These are phyloP conservation scores for Stramonita haemastoma DNA, from an alignment of 2,888 invertebrate genomes.

Conservation along the genomic window DNA sequence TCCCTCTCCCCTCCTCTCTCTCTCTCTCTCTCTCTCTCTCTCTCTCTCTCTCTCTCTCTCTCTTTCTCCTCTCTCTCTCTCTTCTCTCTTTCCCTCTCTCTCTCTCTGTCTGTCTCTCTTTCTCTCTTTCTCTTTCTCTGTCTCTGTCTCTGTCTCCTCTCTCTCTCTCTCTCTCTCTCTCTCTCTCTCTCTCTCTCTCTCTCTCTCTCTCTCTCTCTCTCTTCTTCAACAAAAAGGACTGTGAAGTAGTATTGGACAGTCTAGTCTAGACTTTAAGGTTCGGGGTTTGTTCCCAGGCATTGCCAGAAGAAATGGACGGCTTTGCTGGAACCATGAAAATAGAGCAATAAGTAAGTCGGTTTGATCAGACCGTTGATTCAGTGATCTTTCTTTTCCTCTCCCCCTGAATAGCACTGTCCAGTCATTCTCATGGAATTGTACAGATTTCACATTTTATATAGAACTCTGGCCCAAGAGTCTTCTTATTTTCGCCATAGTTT, in stretches of 20 bases:
- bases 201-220: no score
- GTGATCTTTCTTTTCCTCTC: no score
- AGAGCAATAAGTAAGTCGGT: not conserved
- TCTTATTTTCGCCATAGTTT: no score
- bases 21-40: not conserved
- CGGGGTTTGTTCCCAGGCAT: no score
- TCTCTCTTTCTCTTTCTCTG: conserved; percentile 7
- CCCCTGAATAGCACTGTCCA: no score
- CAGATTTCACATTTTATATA: no score
- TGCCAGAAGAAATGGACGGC: not conserved
- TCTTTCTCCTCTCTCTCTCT: not conserved
- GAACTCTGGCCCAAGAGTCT: no score
- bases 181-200: not conserved
- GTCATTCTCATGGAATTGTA: no score
- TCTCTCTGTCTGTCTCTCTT: conserved; percentile 23
- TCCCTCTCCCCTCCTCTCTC: not conserved
- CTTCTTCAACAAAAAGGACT: not conserved
- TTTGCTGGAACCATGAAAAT: not conserved
- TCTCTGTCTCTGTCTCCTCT: no score
- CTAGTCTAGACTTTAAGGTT: not conserved
- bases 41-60: conserved; percentile 33
- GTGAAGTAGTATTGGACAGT: no score
- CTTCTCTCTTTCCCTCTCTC: not conserved
- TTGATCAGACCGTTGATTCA: no score
- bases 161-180: not conserved